Evolutionary conservation across 37 sponge, comb jelly and placozoan species (phyloP).

Genomic region (Hormiphora californensis): DNA sequence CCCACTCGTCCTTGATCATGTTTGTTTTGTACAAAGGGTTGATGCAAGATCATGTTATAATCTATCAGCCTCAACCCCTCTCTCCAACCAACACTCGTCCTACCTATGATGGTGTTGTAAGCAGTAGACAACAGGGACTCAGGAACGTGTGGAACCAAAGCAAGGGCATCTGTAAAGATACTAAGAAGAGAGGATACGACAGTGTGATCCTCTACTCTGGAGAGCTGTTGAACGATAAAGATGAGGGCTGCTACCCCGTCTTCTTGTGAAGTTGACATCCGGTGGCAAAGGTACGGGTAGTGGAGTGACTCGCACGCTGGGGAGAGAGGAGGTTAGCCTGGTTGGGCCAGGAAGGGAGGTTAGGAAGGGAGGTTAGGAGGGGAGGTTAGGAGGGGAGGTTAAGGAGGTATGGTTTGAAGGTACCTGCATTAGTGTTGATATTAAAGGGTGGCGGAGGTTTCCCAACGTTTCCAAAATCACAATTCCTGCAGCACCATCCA

Average conservation of each 20-base stretch:
- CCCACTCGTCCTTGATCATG: too few species aligned
- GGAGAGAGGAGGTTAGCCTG: neutral
- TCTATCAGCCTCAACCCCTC: too few species aligned
- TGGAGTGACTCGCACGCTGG: conserved; percentile 52
- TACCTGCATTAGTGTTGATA: conserved; percentile 53
- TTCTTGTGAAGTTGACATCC: conserved; percentile 36
- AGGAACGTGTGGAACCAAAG: conserved; percentile 39
- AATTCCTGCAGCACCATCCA: conserved; percentile 52
- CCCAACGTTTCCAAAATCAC: conserved; percentile 39
- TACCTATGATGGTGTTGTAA: conserved; percentile 35
- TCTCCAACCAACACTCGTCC: too few species aligned
- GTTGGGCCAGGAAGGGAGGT: neutral
- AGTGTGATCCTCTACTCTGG: conserved; percentile 21
- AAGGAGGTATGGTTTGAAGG: neutral
- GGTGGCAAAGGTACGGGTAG: conserved; percentile 52
- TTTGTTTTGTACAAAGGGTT: too few species aligned
- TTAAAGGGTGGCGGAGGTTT: conserved; percentile 53
- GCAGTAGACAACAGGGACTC: conserved; percentile 39
- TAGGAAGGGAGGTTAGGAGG: neutral
- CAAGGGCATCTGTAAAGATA: conserved; percentile 29
- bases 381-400: neutral
- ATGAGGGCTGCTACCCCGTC: conserved; percentile 38
- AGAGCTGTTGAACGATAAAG: conserved; percentile 36
- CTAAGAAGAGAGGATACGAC: conserved; percentile 21
- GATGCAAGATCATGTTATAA: too few species aligned